Evolutionary conservation across 2,888 invertebrate genomes (phyloP), one percentile per base, ranked within the genome.

Genomic region (Leptopilina myrica): DNA sequence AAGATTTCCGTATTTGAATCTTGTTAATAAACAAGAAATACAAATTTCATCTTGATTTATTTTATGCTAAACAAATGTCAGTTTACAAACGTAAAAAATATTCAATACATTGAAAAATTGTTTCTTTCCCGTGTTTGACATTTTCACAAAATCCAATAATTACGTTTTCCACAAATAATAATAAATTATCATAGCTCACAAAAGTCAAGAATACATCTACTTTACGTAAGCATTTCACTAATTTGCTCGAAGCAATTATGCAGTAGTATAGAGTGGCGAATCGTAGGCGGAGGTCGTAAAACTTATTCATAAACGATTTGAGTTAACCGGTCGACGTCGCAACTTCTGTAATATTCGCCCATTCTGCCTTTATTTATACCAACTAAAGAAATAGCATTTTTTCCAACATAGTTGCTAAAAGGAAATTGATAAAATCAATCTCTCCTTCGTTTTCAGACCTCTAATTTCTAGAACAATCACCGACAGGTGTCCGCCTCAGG

Each of bases 231-330:
- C 80, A 80, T 83, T 80, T 66, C 76, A 67, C 81, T 82, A 84
- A 85, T 82, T 84, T 80, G 79, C 78, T 64, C 76, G 75, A 76
- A 75, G 79, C 69, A 80, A 77, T 85, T 85, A 78, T 81, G 82
- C 79, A 85, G 85, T 78, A 14, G 53, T 4, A 67, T 76, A 67
- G 76, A 78, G 62, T 76, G 84, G 80, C 78, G 75, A 76, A 78
- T 82, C 83, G 84, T 85, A 82, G 84, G 83, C 82, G 81, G 76
- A 77, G 77, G 53, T 86, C 86, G 82, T 85, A 85, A 49, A 86
- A 86, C 59, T 78, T 75, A 75, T 80, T 84, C 85, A 80, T 84
- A 84, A 86, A 86, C 81, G 83, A 53, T 73, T 73, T 59, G 14
- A 69, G 69, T 69, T 69, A 69, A 73, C 53, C 33, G 53, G 73